phyloP scores from a whole-genome alignment of 2,797 vertebrate genomes.

The Allobates femoralis region DNA sequence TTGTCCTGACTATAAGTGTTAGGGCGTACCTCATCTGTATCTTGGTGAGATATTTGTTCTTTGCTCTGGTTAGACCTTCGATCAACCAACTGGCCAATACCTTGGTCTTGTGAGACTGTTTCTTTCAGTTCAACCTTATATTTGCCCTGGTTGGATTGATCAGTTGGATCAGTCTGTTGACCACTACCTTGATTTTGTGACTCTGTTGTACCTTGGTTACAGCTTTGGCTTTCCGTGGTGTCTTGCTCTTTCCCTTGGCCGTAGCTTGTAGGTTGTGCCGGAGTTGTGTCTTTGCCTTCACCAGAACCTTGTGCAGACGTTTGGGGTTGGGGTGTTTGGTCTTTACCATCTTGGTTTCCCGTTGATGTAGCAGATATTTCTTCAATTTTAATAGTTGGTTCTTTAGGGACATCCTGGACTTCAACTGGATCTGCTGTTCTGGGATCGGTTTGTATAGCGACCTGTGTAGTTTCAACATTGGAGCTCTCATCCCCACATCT shows the following conservation, averaged over 20 bases:
- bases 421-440: neutral
- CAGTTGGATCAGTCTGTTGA: too few species aligned
- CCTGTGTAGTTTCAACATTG: neutral
- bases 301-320: too few species aligned
- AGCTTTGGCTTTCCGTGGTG: neutral
- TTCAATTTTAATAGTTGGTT: neutral
- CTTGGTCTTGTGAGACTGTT: too few species aligned
- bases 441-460: constrained; percentile 21
- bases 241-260: neutral
- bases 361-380: neutral
- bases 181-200: too few species aligned
- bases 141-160: too few species aligned
- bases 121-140: too few species aligned
- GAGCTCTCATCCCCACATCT: neutral
- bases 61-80: neutral
- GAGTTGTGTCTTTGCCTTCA: neutral
- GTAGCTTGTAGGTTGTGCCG: neutral
- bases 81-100: too few species aligned
- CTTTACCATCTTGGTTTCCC: neutral
- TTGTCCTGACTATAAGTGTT: neutral
- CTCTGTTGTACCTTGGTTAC: neutral
- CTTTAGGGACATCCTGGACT: neutral
- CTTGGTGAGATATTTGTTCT: neutral
- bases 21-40: neutral
- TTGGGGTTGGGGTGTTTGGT: constrained; percentile 9